Conservation (phyloP, 2,797 vertebrate species). For the Cheirogaleus major region DNA sequence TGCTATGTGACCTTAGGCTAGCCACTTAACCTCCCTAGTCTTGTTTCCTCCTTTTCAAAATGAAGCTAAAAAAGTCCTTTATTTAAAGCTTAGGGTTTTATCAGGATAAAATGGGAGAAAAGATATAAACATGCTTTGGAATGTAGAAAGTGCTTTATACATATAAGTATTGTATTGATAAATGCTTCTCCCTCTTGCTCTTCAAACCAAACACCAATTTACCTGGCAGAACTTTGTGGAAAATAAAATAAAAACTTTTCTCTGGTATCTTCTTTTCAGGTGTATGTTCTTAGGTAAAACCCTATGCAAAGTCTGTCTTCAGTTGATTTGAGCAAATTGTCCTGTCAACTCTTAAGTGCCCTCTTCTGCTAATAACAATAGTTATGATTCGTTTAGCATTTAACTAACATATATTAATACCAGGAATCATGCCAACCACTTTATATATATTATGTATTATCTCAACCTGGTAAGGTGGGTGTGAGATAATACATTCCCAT, state of each 20-base stretch:
- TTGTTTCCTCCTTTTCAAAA: constrained; percentile 8
- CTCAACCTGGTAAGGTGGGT: neutral
- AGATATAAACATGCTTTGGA: neutral
- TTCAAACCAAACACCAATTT: neutral
- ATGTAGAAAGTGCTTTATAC: neutral
- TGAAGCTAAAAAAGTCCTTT: neutral
- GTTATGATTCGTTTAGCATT: neutral
- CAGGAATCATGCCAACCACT: neutral
- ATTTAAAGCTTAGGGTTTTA: constrained; percentile 12
- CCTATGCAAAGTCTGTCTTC: neutral
- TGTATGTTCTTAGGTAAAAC: neutral
- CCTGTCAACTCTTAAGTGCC: neutral
- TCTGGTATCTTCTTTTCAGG: neutral
- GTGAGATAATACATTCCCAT: neutral
- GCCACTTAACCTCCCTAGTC: neutral
- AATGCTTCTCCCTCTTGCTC: neutral
- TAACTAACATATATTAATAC: neutral
- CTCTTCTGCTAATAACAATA: neutral
- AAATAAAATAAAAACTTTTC: neutral
- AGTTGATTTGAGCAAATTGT: constrained; percentile 14
- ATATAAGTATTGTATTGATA: neutral
- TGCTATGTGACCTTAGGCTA: neutral
- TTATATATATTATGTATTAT: neutral
- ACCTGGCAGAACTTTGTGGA: neutral
- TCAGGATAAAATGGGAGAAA: neutral